Percentiles rank a stretch among this genome's conserved stretches.
phyloP scores from a whole-genome alignment of 2,113 vertebrate species.

The Osmerus eperlanus region DNA sequence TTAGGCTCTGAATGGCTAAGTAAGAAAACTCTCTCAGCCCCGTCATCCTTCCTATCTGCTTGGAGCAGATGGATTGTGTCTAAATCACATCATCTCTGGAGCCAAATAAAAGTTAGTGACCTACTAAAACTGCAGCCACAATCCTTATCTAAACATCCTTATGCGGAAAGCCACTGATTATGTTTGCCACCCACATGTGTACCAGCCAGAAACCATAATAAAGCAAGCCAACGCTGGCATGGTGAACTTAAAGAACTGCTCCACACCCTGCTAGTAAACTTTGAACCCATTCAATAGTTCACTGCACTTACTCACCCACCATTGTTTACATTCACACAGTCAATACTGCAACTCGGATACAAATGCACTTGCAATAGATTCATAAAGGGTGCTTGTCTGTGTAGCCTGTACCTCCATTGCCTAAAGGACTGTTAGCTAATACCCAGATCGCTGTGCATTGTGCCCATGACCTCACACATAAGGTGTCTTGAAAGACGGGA shows the following conservation, averaged over 20 bases:
- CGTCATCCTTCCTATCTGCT: conserved; percentile 30
- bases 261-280: conserved; percentile 46
- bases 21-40: not conserved
- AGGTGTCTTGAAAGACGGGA: conserved; percentile 53
- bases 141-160: conserved; percentile 60
- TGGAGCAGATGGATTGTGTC: conserved; percentile 19
- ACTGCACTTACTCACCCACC: not conserved
- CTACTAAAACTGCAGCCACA: conserved; percentile 43
- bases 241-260: not conserved
- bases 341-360: conserved; percentile 14
- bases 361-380: conserved; percentile 14
- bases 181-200: conserved; percentile 46
- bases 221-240: conserved; percentile 17
- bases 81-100: conserved; percentile 39
- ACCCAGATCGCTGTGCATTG: not conserved
- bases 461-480: conserved; percentile 23
- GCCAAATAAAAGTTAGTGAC: conserved; percentile 37
- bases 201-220: conserved; percentile 40
- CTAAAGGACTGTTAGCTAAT: not conserved
- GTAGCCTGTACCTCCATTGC: no score
- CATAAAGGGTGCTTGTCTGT: no score
- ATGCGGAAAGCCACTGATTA: conserved; percentile 53
- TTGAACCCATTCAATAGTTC: conserved; percentile 39
- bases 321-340: conserved; percentile 14
- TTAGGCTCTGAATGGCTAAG: no score